Evolutionary conservation across 2,113 vertebrate genomes (phyloP).

Genomic region (Dinomys branickii): DNA sequence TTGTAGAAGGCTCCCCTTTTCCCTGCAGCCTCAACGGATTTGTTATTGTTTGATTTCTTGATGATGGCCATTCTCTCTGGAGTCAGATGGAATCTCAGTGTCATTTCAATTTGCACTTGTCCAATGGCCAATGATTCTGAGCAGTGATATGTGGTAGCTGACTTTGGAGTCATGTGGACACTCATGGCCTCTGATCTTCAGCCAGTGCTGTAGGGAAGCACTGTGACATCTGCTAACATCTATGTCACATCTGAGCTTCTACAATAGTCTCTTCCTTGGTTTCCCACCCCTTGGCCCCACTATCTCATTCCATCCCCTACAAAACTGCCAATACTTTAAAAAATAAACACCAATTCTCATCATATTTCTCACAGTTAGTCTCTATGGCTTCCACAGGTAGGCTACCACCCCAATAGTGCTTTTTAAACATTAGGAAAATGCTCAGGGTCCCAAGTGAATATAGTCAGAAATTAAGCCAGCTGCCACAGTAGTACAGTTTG

Average conservation of each 20-base stretch:
- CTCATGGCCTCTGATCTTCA: background rate
- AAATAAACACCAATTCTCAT: background rate
- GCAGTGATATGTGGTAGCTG: background rate
- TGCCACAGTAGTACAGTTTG: slow-evolving; percentile 20
- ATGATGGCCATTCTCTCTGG: background rate
- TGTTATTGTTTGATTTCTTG: background rate
- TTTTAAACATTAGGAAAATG: slow-evolving; percentile 40
- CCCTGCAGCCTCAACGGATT: background rate
- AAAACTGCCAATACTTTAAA: slow-evolving; percentile 43
- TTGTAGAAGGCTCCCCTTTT: background rate
- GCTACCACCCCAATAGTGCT: background rate
- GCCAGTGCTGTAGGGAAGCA: background rate
- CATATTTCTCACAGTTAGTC: slow-evolving; percentile 40
- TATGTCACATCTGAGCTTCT: slow-evolving; percentile 63
- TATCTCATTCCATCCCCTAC: background rate
- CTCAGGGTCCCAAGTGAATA: background rate
- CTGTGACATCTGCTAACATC: slow-evolving; percentile 65
- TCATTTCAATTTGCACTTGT: background rate
- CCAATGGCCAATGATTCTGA: background rate
- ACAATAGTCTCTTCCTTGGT: slow-evolving; percentile 52
- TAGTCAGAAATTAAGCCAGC: background rate
- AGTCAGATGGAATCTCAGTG: background rate
- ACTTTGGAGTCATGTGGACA: background rate
- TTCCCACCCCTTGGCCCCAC: slow-evolving; percentile 16
- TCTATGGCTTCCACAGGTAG: background rate